These are phyloP conservation scores for Lophius americanus DNA, from an alignment of 2,797 vertebrate genomes.

Conservation along the genomic window DNA sequence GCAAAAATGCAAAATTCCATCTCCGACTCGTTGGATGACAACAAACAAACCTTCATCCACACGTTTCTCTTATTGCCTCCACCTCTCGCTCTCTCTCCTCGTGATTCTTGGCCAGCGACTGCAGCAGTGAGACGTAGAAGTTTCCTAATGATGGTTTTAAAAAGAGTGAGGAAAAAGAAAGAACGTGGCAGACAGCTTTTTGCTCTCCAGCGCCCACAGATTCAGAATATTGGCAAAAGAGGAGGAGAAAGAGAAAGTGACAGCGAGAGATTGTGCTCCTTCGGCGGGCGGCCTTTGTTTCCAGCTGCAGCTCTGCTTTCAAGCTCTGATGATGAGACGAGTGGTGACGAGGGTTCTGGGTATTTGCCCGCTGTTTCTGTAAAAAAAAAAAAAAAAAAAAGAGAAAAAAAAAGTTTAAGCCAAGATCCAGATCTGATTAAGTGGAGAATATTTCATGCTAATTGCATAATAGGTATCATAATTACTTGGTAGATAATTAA, in stretches of 20 bases:
- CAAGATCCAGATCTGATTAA: conserved; percentile 4
- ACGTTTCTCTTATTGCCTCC: conserved; percentile 49
- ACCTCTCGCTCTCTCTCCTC: conserved; percentile 38
- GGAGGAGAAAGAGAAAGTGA: conserved; percentile 34
- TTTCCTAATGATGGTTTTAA: conserved; percentile 78
- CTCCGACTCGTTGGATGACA: conserved; percentile 34
- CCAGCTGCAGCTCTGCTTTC: conserved; percentile 66
- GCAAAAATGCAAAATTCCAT: conserved; percentile 24
- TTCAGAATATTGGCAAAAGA: conserved; percentile 52
- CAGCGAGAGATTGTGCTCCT: conserved; percentile 59
- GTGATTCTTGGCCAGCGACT: conserved; percentile 68
- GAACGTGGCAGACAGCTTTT: conserved; percentile 72
- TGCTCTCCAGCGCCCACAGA: conserved; percentile 73
- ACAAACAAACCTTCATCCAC: conserved; percentile 26
- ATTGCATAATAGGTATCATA: conserved; percentile 5
- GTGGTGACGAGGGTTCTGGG: conserved; percentile 59
- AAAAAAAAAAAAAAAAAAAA: conserved; percentile 21
- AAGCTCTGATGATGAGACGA: conserved; percentile 61
- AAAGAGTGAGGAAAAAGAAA: conserved; percentile 70
- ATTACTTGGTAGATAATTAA: conserved; percentile 39
- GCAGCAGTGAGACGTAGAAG: conserved; percentile 62
- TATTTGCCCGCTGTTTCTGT: conserved; percentile 40
- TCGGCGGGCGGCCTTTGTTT: conserved; percentile 66
- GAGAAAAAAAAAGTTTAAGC: conserved; percentile 19
- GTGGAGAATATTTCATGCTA: conserved; percentile 2